phyloP scores from a whole-genome alignment of 2,888 invertebrate genomes.

The Drosophila subsilvestris region DNA sequence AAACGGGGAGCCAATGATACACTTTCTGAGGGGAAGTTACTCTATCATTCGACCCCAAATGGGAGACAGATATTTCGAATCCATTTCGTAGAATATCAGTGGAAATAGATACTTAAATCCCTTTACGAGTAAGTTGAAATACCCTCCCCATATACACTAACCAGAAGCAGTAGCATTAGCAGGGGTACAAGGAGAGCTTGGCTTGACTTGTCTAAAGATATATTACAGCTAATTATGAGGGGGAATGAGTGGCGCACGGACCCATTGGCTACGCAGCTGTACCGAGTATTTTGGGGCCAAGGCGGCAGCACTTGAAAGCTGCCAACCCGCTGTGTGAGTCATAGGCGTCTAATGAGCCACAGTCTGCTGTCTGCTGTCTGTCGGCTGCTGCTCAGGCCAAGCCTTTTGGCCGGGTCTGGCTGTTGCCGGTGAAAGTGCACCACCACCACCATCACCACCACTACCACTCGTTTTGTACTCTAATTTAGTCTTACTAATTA shows the following conservation, averaged over 20 bases:
- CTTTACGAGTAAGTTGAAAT: neutral
- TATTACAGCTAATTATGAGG: conserved; percentile 72
- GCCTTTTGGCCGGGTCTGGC: conserved; percentile 20
- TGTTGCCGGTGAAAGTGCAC: conserved; percentile 57
- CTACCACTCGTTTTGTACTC: conserved; percentile 58
- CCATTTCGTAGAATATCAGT: neutral
- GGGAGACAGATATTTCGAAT: neutral
- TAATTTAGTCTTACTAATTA: conserved; percentile 72
- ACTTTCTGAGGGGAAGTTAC: conserved; percentile 1
- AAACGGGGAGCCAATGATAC: neutral
- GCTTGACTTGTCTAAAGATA: conserved; percentile 49
- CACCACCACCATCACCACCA: neutral
- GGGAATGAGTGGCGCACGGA: conserved; percentile 42
- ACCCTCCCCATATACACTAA: neutral
- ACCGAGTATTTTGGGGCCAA: conserved; percentile 57
- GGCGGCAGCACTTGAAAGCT: conserved; percentile 50
- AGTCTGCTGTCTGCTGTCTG: conserved; percentile 10
- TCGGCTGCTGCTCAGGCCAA: conserved; percentile 6
- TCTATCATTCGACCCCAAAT: rapidly evolving
- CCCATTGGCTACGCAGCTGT: conserved; percentile 65
- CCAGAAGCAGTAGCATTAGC: neutral
- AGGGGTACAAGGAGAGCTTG: neutral
- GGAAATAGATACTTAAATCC: neutral
- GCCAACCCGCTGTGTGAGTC: conserved; percentile 62
- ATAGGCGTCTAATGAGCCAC: conserved; percentile 66